Percentiles rank a stretch among this genome's conserved stretches.
phyloP scores from a whole-genome alignment of 2,888 invertebrate genomes.

The Orchesellides sinensis region DNA sequence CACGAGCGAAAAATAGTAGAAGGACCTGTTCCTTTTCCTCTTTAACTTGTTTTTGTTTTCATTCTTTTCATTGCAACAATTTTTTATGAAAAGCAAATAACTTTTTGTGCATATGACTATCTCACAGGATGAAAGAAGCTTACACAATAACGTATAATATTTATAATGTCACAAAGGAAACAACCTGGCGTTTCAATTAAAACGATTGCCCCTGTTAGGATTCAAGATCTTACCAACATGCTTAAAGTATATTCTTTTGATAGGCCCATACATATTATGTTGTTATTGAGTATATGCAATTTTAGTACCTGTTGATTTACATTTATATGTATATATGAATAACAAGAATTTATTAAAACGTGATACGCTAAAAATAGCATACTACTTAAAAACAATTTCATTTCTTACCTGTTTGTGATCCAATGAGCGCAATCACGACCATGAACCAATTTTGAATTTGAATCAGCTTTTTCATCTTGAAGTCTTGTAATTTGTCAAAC shows the following conservation, averaged over 20 bases:
- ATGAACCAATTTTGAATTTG: conserved; percentile 24
- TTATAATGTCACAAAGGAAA: background rate
- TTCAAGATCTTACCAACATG: no score
- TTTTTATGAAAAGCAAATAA: background rate
- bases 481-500: background rate
- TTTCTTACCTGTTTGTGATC: conserved; percentile 50
- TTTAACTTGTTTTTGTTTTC: no score
- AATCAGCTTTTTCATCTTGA: conserved; percentile 31
- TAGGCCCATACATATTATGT: no score
- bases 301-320: background rate
- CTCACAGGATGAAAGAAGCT: background rate
- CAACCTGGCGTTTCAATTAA: background rate
- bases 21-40: background rate
- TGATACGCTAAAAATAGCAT: no score
- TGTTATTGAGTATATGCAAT: no score
- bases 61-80: conserved; percentile 3
- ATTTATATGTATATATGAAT: background rate
- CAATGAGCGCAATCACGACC: conserved; percentile 32
- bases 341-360: background rate
- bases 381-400: background rate
- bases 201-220: background rate
- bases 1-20: conserved; percentile 4
- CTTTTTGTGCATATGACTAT: background rate
- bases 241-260: no score
- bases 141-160: no score